These are phyloP conservation scores for Masticophis lateralis DNA, from an alignment of 2,797 vertebrate species.

Conservation along the genomic window DNA sequence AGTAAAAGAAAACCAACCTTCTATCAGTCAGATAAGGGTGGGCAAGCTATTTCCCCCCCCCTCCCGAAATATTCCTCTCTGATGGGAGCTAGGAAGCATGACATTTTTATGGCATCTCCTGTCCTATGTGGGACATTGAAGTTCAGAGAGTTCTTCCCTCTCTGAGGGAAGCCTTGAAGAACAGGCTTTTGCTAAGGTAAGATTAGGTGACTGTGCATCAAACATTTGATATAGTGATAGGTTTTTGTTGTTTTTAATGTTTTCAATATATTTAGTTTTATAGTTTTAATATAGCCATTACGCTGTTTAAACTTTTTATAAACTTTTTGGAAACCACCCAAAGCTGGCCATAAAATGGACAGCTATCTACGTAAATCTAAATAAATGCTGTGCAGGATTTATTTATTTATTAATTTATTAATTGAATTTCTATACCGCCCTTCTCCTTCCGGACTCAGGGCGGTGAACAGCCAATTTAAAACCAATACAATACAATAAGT, in stretches of 20 bases:
- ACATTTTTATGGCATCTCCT: neutral
- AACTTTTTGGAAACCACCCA: neutral
- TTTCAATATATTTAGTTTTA: neutral
- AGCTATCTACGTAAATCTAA: neutral
- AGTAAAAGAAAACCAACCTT: neutral
- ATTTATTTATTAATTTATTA: too few relatives aligned
- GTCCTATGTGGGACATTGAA: neutral
- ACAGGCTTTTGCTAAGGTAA: neutral
- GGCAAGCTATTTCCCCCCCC: neutral
- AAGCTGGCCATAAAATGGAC: neutral
- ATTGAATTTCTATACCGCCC: too few relatives aligned
- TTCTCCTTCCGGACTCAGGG: too few relatives aligned
- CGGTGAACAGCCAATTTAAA: too few relatives aligned
- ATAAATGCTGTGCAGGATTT: neutral
- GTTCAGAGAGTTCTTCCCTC: neutral
- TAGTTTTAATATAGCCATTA: neutral
- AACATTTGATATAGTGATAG: neutral
- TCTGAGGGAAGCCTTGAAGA: neutral
- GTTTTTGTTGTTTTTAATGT: neutral
- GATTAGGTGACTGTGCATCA: neutral
- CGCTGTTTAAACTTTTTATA: neutral
- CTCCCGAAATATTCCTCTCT: neutral
- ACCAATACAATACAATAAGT: too few relatives aligned
- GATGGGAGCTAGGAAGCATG: neutral
- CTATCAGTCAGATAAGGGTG: neutral